Conservation (phyloP, 1,140 invertebrate species). For the Orius laevigatus region DNA sequence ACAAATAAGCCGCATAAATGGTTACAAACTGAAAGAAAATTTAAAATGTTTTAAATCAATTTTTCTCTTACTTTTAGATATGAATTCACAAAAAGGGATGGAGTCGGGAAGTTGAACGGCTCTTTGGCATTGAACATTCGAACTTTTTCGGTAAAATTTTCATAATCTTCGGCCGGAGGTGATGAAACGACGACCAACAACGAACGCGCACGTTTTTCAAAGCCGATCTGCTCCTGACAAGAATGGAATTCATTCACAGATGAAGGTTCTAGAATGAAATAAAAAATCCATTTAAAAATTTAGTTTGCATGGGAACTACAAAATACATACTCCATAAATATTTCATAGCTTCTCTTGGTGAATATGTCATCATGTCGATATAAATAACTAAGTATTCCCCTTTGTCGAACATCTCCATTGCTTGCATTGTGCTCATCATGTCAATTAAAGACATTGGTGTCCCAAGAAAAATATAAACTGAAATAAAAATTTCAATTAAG, state of each 20-base stretch:
- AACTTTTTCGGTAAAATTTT: conserved; percentile 57
- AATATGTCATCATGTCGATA: conserved; percentile 78
- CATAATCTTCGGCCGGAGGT: conserved; percentile 51
- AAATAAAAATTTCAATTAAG: conserved; percentile 26
- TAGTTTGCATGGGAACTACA: conserved; percentile 1
- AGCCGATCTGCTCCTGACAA: conserved; percentile 32
- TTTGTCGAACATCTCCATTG: conserved; percentile 64
- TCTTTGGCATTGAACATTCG: conserved; percentile 51
- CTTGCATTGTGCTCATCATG: conserved; percentile 81
- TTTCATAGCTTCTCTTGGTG: conserved; percentile 52
- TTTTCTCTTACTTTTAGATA: conserved; percentile 15
- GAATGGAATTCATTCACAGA: not conserved
- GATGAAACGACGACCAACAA: conserved; percentile 70
- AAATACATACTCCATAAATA: conserved; percentile 64
- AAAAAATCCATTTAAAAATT: not conserved
- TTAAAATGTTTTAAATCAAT: no score
- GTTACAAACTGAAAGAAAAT: conserved; percentile 54
- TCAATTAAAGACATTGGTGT: conserved; percentile 61
- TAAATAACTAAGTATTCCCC: conserved; percentile 92
- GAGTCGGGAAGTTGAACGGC: conserved; percentile 57
- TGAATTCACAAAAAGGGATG: conserved; percentile 31
- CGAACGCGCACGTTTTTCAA: conserved; percentile 54
- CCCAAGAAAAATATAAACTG: conserved; percentile 88
- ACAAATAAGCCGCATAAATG: conserved; percentile 88
- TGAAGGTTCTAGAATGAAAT: not conserved